These are phyloP conservation scores for Podiceps cristatus DNA, from an alignment of 2,113 vertebrate genomes.

Conservation along the genomic window DNA sequence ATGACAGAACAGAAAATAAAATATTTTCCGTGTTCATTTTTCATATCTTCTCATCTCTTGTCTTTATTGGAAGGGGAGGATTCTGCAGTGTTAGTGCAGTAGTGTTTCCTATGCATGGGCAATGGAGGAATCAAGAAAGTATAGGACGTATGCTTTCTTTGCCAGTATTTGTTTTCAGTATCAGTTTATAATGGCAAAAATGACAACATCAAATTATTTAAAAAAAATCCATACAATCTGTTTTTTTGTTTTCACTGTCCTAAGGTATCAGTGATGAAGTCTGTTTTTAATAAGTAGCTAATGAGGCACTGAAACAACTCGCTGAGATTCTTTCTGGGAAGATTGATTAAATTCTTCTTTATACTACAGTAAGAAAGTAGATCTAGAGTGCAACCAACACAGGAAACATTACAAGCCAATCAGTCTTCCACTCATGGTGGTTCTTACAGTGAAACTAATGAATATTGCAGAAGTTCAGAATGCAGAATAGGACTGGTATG, in stretches of 20 bases:
- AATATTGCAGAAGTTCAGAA: neutral
- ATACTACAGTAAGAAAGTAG: neutral
- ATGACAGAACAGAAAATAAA: neutral
- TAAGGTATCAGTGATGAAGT: neutral
- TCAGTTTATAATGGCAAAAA: conserved; percentile 1
- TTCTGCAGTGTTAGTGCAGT: neutral
- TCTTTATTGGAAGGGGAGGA: neutral
- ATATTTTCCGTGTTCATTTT: neutral
- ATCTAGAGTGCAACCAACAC: neutral
- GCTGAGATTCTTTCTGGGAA: neutral
- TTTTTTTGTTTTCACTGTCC: conserved; percentile 18
- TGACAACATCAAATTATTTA: neutral
- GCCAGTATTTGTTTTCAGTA: neutral
- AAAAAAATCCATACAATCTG: neutral
- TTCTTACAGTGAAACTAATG: neutral
- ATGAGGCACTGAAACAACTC: conserved; percentile 24
- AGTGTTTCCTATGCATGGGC: neutral
- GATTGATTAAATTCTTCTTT: neutral
- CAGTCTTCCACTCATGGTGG: neutral
- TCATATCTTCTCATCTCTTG: neutral
- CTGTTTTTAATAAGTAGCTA: conserved; percentile 30
- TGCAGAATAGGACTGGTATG: neutral
- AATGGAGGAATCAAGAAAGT: neutral
- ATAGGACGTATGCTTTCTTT: neutral
- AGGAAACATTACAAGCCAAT: neutral